Base-by-base conservation (phyloP, 2,888 invertebrate genomes). In the Empis stercorea region DNA sequence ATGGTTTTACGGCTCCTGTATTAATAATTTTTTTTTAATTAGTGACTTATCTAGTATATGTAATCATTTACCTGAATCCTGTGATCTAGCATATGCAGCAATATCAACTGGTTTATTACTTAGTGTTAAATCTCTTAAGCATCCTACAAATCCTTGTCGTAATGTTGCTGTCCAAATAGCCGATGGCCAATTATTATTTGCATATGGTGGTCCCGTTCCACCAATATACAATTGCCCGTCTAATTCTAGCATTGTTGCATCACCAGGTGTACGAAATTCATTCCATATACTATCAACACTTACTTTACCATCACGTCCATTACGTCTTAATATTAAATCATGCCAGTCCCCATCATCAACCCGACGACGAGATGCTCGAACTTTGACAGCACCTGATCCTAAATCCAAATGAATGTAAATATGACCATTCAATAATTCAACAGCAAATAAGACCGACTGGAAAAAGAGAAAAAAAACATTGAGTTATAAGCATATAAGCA, bases 281-380 rank as follows among this genome's bases (percentile, higher is more conserved):
- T 86, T 84, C 59, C 84, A 83, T 44, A 83, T 81, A 1, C 86
- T 85, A 63, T 92, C 92, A 1, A 95, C 88, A n/a, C 84, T 85
- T 44, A 94, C 84, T 55, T 86, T 78, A 6, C 92, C 91, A 48
- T 86, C 86, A 55, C 86, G 77, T 3, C 87, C 89, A 51, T 81
- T 84, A 45, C 92, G 77, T 47, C 87, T 76, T 52, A 97, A 71
- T 11, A 84, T 78, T 36, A 96, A 82, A 61, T 89, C 87, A 64
- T 97, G 97, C 88, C 94, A 93, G 43, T 81, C 78, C 1, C 92
- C 88, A 61, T 96, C 95, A 61, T 93, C 91, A 5, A 96, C 84
- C 30, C 86, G 75, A 43, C 82, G 72, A 42, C 85, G 73, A 0
- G 89, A 88, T 0, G 87, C 87, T 57, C 89, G 78, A 45, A 92